Base-by-base conservation (phyloP, 2,797 vertebrate species). In the Gymnothorax javanicus region DNA sequence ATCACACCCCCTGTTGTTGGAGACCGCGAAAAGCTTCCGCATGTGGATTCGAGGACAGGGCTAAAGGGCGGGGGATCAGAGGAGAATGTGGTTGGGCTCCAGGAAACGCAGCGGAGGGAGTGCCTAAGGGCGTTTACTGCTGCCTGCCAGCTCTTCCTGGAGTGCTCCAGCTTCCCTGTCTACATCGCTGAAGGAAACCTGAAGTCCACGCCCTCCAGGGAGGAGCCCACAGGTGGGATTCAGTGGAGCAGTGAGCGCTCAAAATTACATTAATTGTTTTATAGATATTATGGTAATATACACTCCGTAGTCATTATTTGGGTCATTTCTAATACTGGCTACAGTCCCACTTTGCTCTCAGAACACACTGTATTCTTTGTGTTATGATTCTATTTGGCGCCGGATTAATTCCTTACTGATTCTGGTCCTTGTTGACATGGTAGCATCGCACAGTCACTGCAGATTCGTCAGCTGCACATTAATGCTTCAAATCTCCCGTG, bases 101-200 rank as follows among this genome's bases (percentile, higher is more conserved):
- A 13, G 90, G n/a, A 59, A 87, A 87, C 88, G 75, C 50, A 94
- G 81, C 94, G 95, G 0, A 98, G 95, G 92, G 97, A 98, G 88
- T 96, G 96, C 91, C 95, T 97, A 56, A 94, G 96, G 93, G 98
- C 97, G 87, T 98, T 99, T 89, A 97, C 97, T 88, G 98, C 99
- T 91, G 97, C 98, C 85, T 99, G 98, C 86, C 99, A 99, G 94
- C 97, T 99, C 15, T 98, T 99, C 88, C 94, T 99, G 85, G 99
- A 99, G 93, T 99, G 98, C 93, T 99, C 98, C 17, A 99, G 99
- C 94, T 99, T 99, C 93, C 99, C 99, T 0, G 95, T 99, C 90
- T 99, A 99, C 93, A 97, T 99, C 58, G 98, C 98, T 88, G 99
- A 99, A 89, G 98, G 99, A 56, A 99, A 97, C 92, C 95, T 97